Conservation (phyloP, 1,140 invertebrate species). For the Macrocentrus cingulum region DNA sequence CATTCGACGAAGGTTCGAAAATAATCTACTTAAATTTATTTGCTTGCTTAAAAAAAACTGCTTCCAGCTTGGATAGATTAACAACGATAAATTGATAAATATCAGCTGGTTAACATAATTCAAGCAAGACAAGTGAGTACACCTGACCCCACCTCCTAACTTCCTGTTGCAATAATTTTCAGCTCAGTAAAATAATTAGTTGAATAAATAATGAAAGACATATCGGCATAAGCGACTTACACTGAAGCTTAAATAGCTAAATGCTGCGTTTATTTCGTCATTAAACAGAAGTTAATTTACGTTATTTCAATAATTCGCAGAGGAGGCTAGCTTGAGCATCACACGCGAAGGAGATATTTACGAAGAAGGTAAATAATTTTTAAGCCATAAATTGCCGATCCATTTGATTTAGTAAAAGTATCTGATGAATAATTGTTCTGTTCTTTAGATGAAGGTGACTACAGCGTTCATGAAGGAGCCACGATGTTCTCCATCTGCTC, state of each 20-base stretch:
- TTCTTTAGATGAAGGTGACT: conserved; percentile 39
- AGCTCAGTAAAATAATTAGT: conserved; percentile 10
- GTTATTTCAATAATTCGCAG: conserved; percentile 45
- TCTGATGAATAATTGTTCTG: neutral
- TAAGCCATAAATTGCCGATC: conserved; percentile 8
- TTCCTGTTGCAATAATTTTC: conserved; percentile 1
- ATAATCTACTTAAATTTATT: conserved; percentile 23
- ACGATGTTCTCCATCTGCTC: conserved; percentile 81
- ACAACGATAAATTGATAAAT: conserved; percentile 8
- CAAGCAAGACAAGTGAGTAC: conserved; percentile 29
- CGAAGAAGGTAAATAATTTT: conserved; percentile 50
- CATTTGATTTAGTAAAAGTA: neutral
- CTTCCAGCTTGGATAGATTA: conserved; percentile 25
- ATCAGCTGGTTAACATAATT: conserved; percentile 2
- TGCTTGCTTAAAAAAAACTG: conserved; percentile 14
- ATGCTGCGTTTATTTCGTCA: conserved; percentile 2
- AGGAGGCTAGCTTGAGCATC: conserved; percentile 64
- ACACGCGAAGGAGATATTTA: conserved; percentile 60
- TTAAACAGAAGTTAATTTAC: conserved; percentile 15
- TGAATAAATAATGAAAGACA: conserved; percentile 44
- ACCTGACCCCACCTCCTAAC: conserved; percentile 12
- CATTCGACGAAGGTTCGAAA: conserved; percentile 67
- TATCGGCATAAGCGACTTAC: conserved; percentile 41
- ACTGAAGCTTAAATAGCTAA: conserved; percentile 16
- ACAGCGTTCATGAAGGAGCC: conserved; percentile 69